Evolutionary conservation across 2,888 invertebrate species (phyloP).

Genomic region (Axea sp.): DNA sequence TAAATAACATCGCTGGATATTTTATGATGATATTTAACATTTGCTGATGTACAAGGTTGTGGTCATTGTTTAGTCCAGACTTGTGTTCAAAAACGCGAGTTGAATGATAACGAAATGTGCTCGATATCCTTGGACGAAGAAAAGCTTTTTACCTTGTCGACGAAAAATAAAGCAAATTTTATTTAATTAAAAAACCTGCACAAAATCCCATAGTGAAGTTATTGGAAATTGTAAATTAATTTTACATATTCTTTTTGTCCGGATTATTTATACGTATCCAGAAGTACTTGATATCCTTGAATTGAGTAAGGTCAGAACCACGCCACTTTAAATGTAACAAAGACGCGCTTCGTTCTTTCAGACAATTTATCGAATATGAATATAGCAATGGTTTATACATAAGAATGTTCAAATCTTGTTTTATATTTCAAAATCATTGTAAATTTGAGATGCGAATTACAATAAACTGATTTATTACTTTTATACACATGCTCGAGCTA

Average conservation of each 20-base stretch:
- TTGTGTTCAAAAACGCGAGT: slow-evolving; percentile 42
- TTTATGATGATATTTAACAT: slow-evolving; percentile 36
- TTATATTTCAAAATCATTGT: too few species aligned
- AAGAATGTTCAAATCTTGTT: too few species aligned
- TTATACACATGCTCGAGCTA: too few species aligned
- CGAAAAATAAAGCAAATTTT: slow-evolving; percentile 23
- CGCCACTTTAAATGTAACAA: slow-evolving; percentile 40
- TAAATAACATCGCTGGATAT: neutral
- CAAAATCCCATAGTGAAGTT: neutral
- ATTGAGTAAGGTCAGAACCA: slow-evolving; percentile 39
- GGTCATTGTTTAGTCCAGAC: slow-evolving; percentile 56
- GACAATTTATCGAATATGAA: slow-evolving; percentile 20
- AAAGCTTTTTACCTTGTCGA: slow-evolving; percentile 49
- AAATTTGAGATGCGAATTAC: too few species aligned
- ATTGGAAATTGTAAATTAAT: neutral
- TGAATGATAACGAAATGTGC: slow-evolving; percentile 49
- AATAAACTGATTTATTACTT: too few species aligned
- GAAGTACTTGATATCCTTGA: slow-evolving; percentile 53
- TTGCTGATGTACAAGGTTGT: slow-evolving; percentile 47
- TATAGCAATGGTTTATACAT: too few species aligned
- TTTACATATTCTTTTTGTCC: slow-evolving; percentile 7
- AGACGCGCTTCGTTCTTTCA: slow-evolving; percentile 14
- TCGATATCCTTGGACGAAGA: slow-evolving; percentile 54
- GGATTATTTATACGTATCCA: slow-evolving; percentile 16
- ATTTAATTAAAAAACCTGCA: too few species aligned